Evolutionary conservation across 2,113 vertebrate species (phyloP).

Genomic region (Brachypodius melanocephalos): DNA sequence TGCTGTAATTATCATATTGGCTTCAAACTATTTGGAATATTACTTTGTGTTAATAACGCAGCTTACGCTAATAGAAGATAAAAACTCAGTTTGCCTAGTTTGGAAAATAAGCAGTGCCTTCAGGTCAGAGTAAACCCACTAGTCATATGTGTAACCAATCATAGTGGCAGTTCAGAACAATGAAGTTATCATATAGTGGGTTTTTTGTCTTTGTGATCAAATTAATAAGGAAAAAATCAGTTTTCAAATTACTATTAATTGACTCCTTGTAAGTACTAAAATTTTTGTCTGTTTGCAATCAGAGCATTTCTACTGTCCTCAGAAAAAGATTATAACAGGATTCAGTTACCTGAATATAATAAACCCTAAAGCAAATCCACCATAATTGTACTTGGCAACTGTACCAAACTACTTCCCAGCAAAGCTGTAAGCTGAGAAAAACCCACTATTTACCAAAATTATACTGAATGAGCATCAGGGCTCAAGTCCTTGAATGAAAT

Average conservation of each 20-base stretch:
- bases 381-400: background rate
- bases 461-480: background rate
- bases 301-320: background rate
- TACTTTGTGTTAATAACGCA: constrained; percentile 19
- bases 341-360: background rate
- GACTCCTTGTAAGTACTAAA: background rate
- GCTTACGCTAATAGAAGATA: background rate
- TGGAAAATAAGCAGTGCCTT: constrained; percentile 18
- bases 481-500: background rate
- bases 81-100: constrained; percentile 24
- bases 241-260: constrained; percentile 27
- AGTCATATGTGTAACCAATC: background rate
- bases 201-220: background rate
- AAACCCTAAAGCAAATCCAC: background rate
- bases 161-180: background rate
- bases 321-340: background rate
- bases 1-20: constrained; percentile 7
- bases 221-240: background rate
- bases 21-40: constrained; percentile 34
- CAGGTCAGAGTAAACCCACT: background rate
- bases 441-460: background rate
- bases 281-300: background rate
- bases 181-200: background rate
- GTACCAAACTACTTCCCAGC: background rate
- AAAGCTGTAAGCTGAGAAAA: background rate